Evolutionary conservation across 2,888 invertebrate species (phyloP).

Genomic region (Xylota segnis): DNA sequence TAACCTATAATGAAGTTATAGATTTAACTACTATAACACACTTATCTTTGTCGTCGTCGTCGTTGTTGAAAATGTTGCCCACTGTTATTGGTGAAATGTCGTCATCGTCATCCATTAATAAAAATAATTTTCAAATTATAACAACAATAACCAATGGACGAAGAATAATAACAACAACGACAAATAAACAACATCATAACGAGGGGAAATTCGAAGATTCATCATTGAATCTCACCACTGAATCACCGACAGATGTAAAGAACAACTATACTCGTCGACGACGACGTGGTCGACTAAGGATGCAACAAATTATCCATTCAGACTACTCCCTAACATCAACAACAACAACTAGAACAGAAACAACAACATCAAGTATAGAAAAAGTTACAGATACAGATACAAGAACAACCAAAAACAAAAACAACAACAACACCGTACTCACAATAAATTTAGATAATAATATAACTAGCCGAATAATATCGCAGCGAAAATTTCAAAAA

Average conservation of each 20-base stretch:
- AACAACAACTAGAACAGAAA: conserved; percentile 53
- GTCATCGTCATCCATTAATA: conserved; percentile 8
- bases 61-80: conserved; percentile 53
- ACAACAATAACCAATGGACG: neutral
- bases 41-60: conserved; percentile 14
- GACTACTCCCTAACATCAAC: conserved; percentile 34
- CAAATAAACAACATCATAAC: conserved; percentile 18
- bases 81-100: conserved; percentile 3
- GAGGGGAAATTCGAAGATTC: conserved; percentile 17
- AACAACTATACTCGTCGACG: conserved; percentile 82
- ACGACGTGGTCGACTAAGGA: conserved; percentile 84
- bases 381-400: conserved; percentile 18
- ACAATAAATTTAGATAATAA: conserved; percentile 74
- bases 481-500: conserved; percentile 51
- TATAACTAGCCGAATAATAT: conserved; percentile 46
- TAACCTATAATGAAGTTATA: conserved; percentile 48
- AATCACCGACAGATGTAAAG: conserved; percentile 44
- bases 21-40: conserved; percentile 19
- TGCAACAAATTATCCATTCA: neutral
- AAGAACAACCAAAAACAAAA: conserved; percentile 55
- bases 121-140: conserved; percentile 18
- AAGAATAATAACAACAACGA: conserved; percentile 34
- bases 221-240: conserved; percentile 35
- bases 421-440: conserved; percentile 59
- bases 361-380: conserved; percentile 49